Base-by-base conservation (phyloP, 2,113 vertebrate genomes). In the Riparia riparia region DNA sequence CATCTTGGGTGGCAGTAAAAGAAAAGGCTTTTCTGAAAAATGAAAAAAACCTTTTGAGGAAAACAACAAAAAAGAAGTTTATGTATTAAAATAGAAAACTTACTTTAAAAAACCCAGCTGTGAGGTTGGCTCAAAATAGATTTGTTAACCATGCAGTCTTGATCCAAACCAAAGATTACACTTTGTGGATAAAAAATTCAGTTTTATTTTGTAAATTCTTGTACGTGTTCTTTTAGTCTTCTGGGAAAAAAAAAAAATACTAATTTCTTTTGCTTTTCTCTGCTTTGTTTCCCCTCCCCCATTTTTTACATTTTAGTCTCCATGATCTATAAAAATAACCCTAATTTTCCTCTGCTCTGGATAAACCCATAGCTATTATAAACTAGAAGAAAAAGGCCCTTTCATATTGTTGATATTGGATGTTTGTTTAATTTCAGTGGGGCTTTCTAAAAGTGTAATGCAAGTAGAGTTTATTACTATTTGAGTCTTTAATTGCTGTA, bases 401-500 rank as follows among this genome's bases (percentile, higher is more conserved):
- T 97, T 97, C 91, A 97, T 87, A 95, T 96, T 93, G 89, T 95
- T 93, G 87, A 66, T 97, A 91, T 89, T 95, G 71, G 34, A 64
- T 96, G 97, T 96, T 97, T 96, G 82, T 96, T 96, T 95, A 96
- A 94, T 97, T 97, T 95, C 91, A 95, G 68, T 94, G 83, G 82
- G 82, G 89, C 78, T 95, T 97, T 96, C 93, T 96, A 82, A 94
- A 96, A 89, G 92, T 95, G 94, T 91, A 95, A 93, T 50, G 73
- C 82, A 89, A 97, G 97, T 93, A 57, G 82, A 90, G 80, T 96
- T 98, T 97, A 97, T 97, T 96, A 78, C 94, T 91, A 51, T 90
- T 97, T 97, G 94, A 97, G 97, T 90, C 97, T 98, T 98, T 98
- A 98, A 98, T 98, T 98, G 97, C 97, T 91, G 96, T 94, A 82